phyloP scores from a whole-genome alignment of 2,113 vertebrate species.

The Oryzias curvinotus region DNA sequence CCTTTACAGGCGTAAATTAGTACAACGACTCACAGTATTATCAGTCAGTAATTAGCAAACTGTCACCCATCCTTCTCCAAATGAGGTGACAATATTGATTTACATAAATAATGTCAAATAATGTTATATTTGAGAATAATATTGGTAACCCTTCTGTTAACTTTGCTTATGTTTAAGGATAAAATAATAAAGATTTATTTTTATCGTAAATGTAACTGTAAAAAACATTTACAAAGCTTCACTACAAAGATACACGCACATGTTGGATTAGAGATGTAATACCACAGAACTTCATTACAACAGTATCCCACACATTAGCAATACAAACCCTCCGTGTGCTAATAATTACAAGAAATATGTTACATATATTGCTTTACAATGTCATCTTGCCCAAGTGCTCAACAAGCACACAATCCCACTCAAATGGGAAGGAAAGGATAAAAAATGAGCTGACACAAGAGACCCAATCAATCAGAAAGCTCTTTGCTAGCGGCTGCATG shows the following conservation, averaged over 20 bases:
- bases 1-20: constrained; percentile 14
- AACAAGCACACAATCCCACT: constrained; percentile 29
- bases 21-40: neutral
- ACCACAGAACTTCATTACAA: constrained; percentile 1
- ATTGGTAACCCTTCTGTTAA: neutral
- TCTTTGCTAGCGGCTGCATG: constrained; percentile 98
- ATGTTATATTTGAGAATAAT: neutral
- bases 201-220: neutral
- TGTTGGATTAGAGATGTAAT: constrained; percentile 7
- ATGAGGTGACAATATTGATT: neutral
- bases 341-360: constrained; percentile 42
- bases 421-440: constrained; percentile 38
- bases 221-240: no score
- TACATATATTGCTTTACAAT: constrained; percentile 13
- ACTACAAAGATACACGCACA: neutral
- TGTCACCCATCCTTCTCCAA: neutral
- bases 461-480: constrained; percentile 91
- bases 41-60: constrained; percentile 23
- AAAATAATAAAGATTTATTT: neutral
- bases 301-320: constrained; percentile 5
- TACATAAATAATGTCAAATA: neutral
- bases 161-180: neutral
- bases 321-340: constrained; percentile 47
- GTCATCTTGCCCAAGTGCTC: constrained; percentile 31
- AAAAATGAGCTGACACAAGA: constrained; percentile 51